Evolutionary conservation across 2,888 invertebrate genomes (phyloP).

Genomic region (Euproctis similis): DNA sequence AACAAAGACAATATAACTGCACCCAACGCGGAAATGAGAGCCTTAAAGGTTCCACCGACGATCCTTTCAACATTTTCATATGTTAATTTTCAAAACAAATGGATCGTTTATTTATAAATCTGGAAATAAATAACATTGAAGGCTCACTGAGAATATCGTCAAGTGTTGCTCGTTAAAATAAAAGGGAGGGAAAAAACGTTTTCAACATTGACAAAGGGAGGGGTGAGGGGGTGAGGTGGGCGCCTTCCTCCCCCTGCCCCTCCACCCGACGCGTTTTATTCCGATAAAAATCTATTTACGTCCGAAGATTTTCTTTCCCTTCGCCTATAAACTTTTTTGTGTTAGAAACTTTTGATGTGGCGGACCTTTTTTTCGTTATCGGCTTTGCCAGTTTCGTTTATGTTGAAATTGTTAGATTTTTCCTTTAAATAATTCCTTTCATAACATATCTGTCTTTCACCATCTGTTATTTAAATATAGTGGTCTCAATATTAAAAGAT

Average conservation of each 20-base stretch:
- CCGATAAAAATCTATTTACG: conserved; percentile 22
- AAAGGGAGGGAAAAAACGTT: conserved; percentile 32
- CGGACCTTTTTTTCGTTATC: conserved; percentile 12
- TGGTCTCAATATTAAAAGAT: no score
- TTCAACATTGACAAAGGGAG: conserved; percentile 52
- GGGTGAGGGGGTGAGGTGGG: no score
- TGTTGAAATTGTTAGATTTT: no score
- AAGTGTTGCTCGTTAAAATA: conserved; percentile 44
- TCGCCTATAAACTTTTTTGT: conserved; percentile 15
- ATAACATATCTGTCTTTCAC: no score
- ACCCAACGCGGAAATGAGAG: no score
- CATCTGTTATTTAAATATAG: no score
- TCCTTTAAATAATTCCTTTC: no score
- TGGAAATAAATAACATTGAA: conserved; percentile 20
- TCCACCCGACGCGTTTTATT: conserved; percentile 8
- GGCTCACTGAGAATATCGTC: conserved; percentile 21
- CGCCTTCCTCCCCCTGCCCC: conserved; percentile 29
- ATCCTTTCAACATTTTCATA: conserved; percentile 1
- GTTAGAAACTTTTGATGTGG: conserved; percentile 17
- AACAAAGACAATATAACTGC: no score
- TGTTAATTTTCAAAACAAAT: conserved; percentile 5
- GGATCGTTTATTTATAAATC: conserved; percentile 18
- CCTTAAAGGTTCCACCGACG: no score
- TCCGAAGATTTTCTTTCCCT: conserved; percentile 8
- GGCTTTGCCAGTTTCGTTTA: conserved; percentile 3